Percentiles rank a stretch among this genome's conserved stretches.
These are phyloP conservation scores for Odontocerum albicorne DNA, from an alignment of 2,888 invertebrate genomes.

Conservation along the genomic window DNA sequence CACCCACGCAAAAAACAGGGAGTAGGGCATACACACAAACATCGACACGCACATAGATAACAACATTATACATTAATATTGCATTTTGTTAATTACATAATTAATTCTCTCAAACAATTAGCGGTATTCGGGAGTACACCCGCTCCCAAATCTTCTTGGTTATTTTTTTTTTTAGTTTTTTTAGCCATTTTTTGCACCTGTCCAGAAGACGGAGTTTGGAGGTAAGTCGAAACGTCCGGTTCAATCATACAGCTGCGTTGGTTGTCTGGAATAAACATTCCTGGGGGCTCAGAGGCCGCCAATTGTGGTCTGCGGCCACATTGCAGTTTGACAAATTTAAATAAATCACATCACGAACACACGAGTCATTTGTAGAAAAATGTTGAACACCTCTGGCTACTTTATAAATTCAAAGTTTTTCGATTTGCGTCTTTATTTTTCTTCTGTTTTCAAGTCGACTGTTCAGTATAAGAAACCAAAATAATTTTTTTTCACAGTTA, in stretches of 20 bases:
- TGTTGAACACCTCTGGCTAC: background rate
- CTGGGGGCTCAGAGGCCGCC: conserved; percentile 43
- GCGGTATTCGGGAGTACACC: conserved; percentile 10
- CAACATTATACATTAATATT: conserved; percentile 29
- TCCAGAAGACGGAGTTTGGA: conserved; percentile 93
- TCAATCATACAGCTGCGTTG: conserved; percentile 95
- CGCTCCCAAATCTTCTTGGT: conserved; percentile 6
- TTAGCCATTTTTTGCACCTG: conserved; percentile 66
- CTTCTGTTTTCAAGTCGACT: background rate
- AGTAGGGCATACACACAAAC: conserved; percentile 19
- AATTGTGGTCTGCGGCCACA: conserved; percentile 6
- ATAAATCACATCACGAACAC: background rate
- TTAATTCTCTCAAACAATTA: conserved; percentile 32
- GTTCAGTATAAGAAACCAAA: no score
- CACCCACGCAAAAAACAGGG: conserved; percentile 1
- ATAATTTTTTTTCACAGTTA: no score
- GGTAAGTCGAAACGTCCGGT: conserved; percentile 91
- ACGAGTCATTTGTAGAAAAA: no score
- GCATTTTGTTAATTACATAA: conserved; percentile 45
- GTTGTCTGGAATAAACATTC: conserved; percentile 91
- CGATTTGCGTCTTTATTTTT: background rate
- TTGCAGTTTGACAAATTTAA: conserved; percentile 10
- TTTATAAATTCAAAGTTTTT: background rate
- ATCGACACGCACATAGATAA: conserved; percentile 23
- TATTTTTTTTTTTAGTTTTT: conserved; percentile 39